Conservation (phyloP, 2,888 invertebrate genomes). For the Eurytoma californica region DNA sequence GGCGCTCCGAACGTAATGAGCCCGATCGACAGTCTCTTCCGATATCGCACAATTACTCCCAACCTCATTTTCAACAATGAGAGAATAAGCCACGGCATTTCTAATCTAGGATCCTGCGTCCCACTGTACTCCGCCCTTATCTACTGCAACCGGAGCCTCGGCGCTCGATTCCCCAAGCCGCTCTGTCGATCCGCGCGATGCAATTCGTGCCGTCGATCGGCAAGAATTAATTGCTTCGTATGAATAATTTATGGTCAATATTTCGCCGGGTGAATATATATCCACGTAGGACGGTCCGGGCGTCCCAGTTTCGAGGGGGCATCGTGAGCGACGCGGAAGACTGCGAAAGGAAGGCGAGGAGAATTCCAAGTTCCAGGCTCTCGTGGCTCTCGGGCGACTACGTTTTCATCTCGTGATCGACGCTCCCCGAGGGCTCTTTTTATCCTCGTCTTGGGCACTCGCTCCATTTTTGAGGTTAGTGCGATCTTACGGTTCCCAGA, state of each 20-base stretch:
- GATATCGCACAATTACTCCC: conserved; percentile 26
- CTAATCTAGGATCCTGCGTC: conserved; percentile 15
- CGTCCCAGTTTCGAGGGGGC: conserved; percentile 27
- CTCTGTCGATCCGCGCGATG: too few species aligned
- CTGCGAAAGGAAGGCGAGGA: conserved; percentile 31
- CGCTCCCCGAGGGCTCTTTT: conserved; percentile 31
- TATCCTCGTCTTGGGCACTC: not conserved
- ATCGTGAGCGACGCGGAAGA: conserved; percentile 26
- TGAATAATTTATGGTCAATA: conserved; percentile 11
- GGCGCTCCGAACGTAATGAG: conserved; percentile 28
- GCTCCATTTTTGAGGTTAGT: conserved; percentile 22
- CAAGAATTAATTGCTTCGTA: not conserved
- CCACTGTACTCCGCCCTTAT: too few species aligned
- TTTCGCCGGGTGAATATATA: not conserved
- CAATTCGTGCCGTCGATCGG: too few species aligned
- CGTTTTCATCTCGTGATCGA: conserved; percentile 41
- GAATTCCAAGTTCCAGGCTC: conserved; percentile 25
- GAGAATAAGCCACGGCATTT: not conserved
- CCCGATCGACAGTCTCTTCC: conserved; percentile 16
- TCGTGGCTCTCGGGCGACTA: not conserved
- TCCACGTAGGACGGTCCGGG: not conserved
- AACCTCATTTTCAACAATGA: conserved; percentile 31
- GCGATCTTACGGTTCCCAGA: not conserved
- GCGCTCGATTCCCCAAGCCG: too few species aligned
- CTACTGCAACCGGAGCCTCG: too few species aligned